phyloP scores from a whole-genome alignment of 2,797 vertebrate species.

The Microhierax caerulescens region DNA sequence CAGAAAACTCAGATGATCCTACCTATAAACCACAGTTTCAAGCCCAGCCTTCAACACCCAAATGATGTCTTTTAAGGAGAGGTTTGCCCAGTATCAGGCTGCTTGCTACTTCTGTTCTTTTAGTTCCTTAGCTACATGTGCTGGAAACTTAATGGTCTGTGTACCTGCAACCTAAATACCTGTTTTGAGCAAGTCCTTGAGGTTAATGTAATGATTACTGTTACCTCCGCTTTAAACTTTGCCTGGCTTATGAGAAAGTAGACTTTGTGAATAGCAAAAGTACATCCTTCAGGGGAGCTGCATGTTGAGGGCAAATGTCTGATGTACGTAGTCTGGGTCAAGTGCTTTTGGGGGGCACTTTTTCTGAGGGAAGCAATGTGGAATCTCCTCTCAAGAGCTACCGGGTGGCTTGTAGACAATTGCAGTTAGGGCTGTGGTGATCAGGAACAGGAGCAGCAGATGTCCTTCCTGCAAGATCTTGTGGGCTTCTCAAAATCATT shows the following conservation, averaged over 20 bases:
- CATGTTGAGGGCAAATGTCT: background rate
- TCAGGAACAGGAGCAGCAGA: background rate
- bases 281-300: background rate
- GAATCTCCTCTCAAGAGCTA: background rate
- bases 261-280: background rate
- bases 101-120: background rate
- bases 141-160: background rate
- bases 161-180: background rate
- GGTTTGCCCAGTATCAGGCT: background rate
- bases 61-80: background rate
- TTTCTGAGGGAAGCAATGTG: background rate
- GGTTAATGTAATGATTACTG: background rate
- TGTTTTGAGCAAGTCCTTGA: background rate
- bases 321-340: background rate
- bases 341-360: background rate
- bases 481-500: background rate
- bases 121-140: background rate
- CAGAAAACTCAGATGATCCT: background rate
- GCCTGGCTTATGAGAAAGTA: background rate
- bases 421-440: background rate
- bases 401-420: background rate
- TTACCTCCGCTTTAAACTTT: background rate
- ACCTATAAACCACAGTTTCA: background rate
- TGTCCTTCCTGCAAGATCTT: background rate
- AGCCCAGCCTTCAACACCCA: background rate